Conservation (phyloP, 2,113 vertebrate species). For the Eulemur macaco region DNA sequence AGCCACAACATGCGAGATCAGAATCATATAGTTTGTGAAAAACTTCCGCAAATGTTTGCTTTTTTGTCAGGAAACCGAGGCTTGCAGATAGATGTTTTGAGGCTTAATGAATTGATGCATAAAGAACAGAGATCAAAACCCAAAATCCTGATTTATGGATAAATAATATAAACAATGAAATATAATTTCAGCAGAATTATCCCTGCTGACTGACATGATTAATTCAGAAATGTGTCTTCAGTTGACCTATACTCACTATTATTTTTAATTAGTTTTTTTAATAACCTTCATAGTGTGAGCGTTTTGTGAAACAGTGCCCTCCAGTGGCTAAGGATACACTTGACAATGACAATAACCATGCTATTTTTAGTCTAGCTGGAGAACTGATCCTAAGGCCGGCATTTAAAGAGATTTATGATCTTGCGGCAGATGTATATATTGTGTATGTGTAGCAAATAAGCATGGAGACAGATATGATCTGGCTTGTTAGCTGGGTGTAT, state of each 20-base stretch:
- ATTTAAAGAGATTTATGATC: not conserved
- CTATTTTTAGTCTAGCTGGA: not conserved
- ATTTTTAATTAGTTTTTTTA: not conserved
- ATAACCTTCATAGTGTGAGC: not conserved
- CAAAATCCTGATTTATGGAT: too few species aligned
- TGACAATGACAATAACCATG: fast-evolving
- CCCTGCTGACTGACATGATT: not conserved
- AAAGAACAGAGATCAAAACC: not conserved
- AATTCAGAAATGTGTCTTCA: not conserved
- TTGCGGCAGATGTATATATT: not conserved
- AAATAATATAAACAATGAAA: not conserved
- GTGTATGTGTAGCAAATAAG: not conserved
- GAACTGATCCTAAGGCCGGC: not conserved
- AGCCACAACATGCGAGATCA: not conserved
- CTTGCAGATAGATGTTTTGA: not conserved
- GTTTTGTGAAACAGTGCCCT: conserved; percentile 75
- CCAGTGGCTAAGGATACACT: conserved; percentile 65
- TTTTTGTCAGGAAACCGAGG: not conserved
- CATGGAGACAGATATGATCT: not conserved
- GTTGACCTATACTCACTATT: not conserved
- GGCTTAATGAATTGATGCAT: not conserved
- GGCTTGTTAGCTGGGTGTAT: not conserved
- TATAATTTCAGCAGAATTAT: not conserved
- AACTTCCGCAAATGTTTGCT: fast-evolving
- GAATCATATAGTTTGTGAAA: not conserved